A percentile compares a stretch with the other conserved stretches of the same genome.
Evolutionary conservation across 2,797 vertebrate genomes (phyloP).

Genomic region (Kryptopterus vitreolus): DNA sequence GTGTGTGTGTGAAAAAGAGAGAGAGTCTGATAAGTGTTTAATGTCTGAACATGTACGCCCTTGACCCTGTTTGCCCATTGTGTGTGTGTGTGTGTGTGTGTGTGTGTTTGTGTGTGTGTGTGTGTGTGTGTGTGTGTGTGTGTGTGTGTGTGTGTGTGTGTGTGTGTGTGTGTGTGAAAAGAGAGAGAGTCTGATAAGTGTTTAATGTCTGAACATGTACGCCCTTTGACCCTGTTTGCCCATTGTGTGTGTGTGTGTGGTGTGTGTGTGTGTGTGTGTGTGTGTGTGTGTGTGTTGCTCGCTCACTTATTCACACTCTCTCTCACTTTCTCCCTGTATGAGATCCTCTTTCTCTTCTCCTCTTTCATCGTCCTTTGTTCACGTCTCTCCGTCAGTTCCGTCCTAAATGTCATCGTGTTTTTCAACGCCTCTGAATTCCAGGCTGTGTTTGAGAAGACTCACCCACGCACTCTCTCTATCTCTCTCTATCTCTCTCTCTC

Average conservation of each 20-base stretch:
- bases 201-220: conserved; percentile 6
- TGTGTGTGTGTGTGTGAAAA: too few relatives aligned
- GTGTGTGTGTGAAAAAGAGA: too few relatives aligned
- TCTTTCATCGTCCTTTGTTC: conserved; percentile 21
- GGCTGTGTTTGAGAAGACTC: not conserved
- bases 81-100: not conserved
- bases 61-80: conserved; percentile 10
- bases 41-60: conserved; percentile 8
- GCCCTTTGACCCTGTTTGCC: conserved; percentile 16
- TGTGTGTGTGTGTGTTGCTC: not conserved
- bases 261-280: not conserved
- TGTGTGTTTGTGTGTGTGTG: not conserved
- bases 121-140: not conserved
- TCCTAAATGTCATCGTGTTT: not conserved
- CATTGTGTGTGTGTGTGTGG: not conserved
- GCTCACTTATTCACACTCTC: not conserved
- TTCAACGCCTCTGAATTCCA: conserved; percentile 7
- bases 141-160: not conserved
- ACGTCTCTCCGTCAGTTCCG: conserved; percentile 2
- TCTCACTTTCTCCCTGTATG: not conserved
- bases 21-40: not conserved
- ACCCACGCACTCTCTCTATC: not conserved
- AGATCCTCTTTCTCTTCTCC: conserved; percentile 5
- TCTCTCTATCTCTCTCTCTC: not conserved
- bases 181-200: not conserved